These are phyloP conservation scores for Sinhomidia bicolor DNA, from an alignment of 2,888 invertebrate species.

Conservation along the genomic window DNA sequence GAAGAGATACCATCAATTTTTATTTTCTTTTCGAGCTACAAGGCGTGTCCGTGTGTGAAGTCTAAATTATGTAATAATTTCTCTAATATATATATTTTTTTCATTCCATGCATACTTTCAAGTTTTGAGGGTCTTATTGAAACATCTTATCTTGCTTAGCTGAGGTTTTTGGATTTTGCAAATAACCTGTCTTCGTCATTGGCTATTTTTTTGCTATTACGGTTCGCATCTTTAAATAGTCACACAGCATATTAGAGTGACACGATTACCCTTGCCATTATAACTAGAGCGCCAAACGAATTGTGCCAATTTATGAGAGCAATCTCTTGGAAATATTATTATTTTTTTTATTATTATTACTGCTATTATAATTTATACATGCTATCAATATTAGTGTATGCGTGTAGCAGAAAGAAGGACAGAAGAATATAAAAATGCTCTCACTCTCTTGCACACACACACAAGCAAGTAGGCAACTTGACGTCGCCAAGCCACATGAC, in stretches of 20 bases:
- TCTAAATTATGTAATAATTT: background rate
- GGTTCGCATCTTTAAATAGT: constrained; percentile 5
- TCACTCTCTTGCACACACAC: background rate
- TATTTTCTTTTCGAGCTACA: background rate
- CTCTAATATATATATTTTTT: background rate
- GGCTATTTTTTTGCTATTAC: background rate
- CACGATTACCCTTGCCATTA: background rate
- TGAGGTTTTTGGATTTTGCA: constrained; percentile 1
- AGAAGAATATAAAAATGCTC: background rate
- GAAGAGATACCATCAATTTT: background rate
- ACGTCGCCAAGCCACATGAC: constrained; percentile 65
- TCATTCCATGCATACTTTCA: constrained; percentile 23
- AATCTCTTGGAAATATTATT: constrained; percentile 27
- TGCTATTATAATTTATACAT: background rate
- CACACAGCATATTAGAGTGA: background rate
- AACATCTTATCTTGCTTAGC: background rate
- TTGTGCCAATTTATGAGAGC: background rate
- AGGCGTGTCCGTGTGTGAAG: background rate
- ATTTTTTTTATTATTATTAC: no score
- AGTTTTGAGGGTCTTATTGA: background rate
- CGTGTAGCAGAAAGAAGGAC: background rate
- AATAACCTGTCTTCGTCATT: constrained; percentile 29
- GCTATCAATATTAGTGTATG: background rate
- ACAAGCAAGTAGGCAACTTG: constrained; percentile 25
- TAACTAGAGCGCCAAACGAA: background rate